Conservation (phyloP, 1,140 invertebrate species). For the Potamilus streckersoni region DNA sequence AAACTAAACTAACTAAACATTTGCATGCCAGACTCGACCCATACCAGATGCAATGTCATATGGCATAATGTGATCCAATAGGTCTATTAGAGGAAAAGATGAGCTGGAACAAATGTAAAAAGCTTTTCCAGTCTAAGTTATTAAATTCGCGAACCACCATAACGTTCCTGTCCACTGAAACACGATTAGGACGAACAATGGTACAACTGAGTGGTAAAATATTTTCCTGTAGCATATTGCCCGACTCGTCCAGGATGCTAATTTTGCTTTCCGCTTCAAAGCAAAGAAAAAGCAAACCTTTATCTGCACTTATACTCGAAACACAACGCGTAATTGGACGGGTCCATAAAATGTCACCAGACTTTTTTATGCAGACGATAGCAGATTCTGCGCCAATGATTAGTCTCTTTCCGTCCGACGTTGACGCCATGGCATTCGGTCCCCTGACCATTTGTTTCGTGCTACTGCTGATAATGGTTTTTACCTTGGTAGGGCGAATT, state of each 20-base stretch:
- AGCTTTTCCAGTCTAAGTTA: slow-evolving; percentile 29
- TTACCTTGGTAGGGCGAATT: slow-evolving; percentile 16
- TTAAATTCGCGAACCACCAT: slow-evolving; percentile 28
- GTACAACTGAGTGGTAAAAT: slow-evolving; percentile 24
- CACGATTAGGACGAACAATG: slow-evolving; percentile 28
- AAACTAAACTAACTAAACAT: no score
- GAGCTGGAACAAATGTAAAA: slow-evolving; percentile 21
- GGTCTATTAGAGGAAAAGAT: no score
- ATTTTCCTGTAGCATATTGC: slow-evolving; percentile 25
- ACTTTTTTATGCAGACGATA: slow-evolving; percentile 24
- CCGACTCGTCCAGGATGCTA: slow-evolving; percentile 20
- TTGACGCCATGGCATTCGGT: slow-evolving; percentile 27
- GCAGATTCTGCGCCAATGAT: slow-evolving; percentile 32
- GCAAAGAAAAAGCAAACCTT: slow-evolving; percentile 27
- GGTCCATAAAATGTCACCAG: slow-evolving; percentile 25
- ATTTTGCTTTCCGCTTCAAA: slow-evolving; percentile 28
- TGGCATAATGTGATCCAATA: no score
- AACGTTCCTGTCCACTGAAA: slow-evolving; percentile 15
- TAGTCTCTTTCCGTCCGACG: slow-evolving; percentile 24
- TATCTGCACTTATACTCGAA: slow-evolving; percentile 22
- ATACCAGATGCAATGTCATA: no score
- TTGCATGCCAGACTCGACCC: no score
- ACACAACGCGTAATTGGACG: slow-evolving; percentile 25
- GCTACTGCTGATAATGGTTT: slow-evolving; percentile 23
- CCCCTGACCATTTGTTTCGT: slow-evolving; percentile 24